These are phyloP conservation scores for Netelia inedita DNA, from an alignment of 2,888 invertebrate genomes.

Conservation along the genomic window DNA sequence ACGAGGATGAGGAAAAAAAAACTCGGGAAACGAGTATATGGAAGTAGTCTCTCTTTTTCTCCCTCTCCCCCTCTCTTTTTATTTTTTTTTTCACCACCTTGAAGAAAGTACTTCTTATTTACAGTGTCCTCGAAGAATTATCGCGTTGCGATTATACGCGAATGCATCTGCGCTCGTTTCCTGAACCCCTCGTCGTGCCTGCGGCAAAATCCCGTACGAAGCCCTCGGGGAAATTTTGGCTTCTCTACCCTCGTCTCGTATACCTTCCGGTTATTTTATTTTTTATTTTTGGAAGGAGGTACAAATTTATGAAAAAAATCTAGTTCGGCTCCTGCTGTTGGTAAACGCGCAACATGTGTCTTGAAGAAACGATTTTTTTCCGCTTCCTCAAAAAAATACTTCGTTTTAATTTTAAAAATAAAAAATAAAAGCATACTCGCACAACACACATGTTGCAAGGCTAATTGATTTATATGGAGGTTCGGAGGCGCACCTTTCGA, in stretches of 20 bases:
- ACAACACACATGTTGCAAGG: conserved; percentile 26
- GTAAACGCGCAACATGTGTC: conserved; percentile 61
- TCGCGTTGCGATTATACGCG: conserved; percentile 32
- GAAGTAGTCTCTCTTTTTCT: neutral
- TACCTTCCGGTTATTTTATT: conserved; percentile 49
- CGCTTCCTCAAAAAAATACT: conserved; percentile 42
- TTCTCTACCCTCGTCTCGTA: neutral
- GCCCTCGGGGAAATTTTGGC: conserved; percentile 41
- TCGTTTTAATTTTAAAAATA: conserved; percentile 44
- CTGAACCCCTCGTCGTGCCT: conserved; percentile 23
- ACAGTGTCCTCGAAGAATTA: conserved; percentile 26
- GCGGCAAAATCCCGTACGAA: conserved; percentile 49
- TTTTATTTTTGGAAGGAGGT: neutral
- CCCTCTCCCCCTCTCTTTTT: neutral
- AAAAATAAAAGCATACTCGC: neutral
- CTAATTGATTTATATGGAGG: conserved; percentile 52
- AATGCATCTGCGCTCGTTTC: conserved; percentile 57
- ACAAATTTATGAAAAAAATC: conserved; percentile 34
- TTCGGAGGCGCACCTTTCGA: neutral
- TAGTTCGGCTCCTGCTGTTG: conserved; percentile 30
- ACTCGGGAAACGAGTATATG: conserved; percentile 44
- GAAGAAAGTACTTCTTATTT: neutral
- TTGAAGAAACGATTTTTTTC: conserved; percentile 35
- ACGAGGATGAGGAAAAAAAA: conserved; percentile 6
- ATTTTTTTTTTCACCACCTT: neutral